Base-by-base conservation (phyloP, 2,113 vertebrate species). In the Xiphias gladius region DNA sequence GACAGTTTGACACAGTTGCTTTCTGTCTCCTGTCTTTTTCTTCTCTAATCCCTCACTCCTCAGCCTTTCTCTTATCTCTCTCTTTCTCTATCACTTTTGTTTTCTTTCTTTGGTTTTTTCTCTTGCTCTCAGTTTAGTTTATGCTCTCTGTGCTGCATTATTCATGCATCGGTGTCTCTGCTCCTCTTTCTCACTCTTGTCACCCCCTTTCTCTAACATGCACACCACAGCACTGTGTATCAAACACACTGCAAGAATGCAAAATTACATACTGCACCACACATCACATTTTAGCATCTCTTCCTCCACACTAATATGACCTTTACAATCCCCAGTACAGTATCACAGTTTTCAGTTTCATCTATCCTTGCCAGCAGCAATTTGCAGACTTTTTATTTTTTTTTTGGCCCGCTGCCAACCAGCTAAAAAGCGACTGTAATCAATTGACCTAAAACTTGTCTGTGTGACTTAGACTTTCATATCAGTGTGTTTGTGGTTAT, bases 401-500 rank as follows among this genome's bases (percentile, higher is more conserved):
- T 11, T 16, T 69, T 26, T 57, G 37, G 67, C 54, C n/a, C 1
- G 1, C 32, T 72, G 75, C 76, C 63, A 76, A 13, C 63, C 55
- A 22, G n/a, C 63, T 30, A 22, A 73, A 62, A 65, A 73, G 66
- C 12, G 7, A 83, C 76, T 75, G 67, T 67, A 73, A 66, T 83
- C 83, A 66, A 63, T 76, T 72, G 32, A 86, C 72, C 28, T 62
- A 46, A 50, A 83, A 66, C 41, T 81, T 41, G n/a, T 66, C 79
- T 64, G 11, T 69, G 55, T 9, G 37, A 80, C 57, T 77, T 54
- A 52, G 65, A 24, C 72, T 70, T 82, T 84, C 79, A 80, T 86
- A 86, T 87, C 72, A 67, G 57, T 80, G 73, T 71, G 81, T 84
- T 82, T 84, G 85, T 70, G 79, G 87, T 85, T 82, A 87, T 78